phyloP scores from a whole-genome alignment of 2,797 vertebrate genomes.

The Synaphobranchus kaupii region DNA sequence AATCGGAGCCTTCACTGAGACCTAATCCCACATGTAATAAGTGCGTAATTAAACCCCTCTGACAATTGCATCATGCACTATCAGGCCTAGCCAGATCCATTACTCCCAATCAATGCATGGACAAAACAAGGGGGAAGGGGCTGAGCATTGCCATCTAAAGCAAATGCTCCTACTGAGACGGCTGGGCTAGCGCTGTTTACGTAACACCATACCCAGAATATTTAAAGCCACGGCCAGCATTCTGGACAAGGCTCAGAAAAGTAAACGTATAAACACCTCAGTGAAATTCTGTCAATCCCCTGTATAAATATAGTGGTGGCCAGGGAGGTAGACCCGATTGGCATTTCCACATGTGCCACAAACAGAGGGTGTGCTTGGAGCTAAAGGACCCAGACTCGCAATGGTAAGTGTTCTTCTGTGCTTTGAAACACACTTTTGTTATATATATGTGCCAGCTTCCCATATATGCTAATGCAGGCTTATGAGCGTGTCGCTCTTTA shows the following conservation, averaged over 20 bases:
- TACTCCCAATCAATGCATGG: conserved; percentile 79
- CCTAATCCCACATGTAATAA: conserved; percentile 72
- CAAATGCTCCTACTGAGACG: conserved; percentile 67
- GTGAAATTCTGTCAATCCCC: background rate
- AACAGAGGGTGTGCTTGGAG: background rate
- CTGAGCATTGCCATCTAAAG: conserved; percentile 36
- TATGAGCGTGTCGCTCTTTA: background rate
- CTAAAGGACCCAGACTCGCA: background rate
- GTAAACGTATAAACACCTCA: conserved; percentile 20
- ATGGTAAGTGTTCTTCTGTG: background rate
- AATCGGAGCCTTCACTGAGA: conserved; percentile 59
- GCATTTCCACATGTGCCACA: background rate
- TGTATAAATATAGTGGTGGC: background rate
- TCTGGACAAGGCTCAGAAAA: conserved; percentile 39
- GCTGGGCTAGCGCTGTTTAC: conserved; percentile 75
- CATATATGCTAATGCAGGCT: background rate
- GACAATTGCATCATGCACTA: conserved; percentile 91
- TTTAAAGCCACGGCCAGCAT: conserved; percentile 47
- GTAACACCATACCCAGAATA: conserved; percentile 70
- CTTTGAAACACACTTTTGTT: background rate
- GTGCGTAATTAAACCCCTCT: conserved; percentile 87
- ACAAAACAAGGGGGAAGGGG: conserved; percentile 65
- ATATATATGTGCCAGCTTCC: background rate
- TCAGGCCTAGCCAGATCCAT: conserved; percentile 82
- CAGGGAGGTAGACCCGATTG: background rate